Base-by-base conservation (phyloP, 2,888 invertebrate genomes). In the Frankliniella fusca region DNA sequence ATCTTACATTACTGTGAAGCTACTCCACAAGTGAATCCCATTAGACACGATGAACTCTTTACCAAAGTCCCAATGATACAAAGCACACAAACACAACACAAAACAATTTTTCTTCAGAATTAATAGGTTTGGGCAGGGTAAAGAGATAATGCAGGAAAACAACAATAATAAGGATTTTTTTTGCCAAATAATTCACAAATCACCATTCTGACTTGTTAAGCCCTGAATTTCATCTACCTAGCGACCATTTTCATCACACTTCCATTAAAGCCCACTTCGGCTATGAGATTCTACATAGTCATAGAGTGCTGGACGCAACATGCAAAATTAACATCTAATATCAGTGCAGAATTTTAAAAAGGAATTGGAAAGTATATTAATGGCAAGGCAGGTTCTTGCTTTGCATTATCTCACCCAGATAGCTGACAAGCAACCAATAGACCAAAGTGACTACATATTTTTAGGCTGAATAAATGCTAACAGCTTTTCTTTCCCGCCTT, bases 31-130 rank as follows among this genome's bases (percentile, higher is more conserved):
- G 23, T 70, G 23, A 15, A 38, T 38, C 38, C 38, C 61, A 61
- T 61, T 61, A 61, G 61, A 61, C 61, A 61, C 9, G 70, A n/a
- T 11, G 18, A 54, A 2, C 18, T 54, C 1, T 54, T 54, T 54
- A 54, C 54, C 18, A 54, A 2, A 70, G 70, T 70, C 70, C 23
- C 70, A 9, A 23, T 11, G 23, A 23, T 23, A 70, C 23, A 23
- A 70, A 70, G 70, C 70, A 70, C 23, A 70, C 23, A 70, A 70
- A n/a, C 70, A 70, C 20, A 70, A 70, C 70, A 70, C 23, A 23
- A 70, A 70, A 11, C 23, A 15, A 54, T 54, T 54, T 18, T 54
- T 54, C 18, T 11, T 18, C 18, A 15, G 11, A 54, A 54, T 11
- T 54, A 11, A 54, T 11, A 54, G 8, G 18, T 18, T 54, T 54